Conservation (phyloP, 2,797 vertebrate genomes). For the Falco berigora region DNA sequence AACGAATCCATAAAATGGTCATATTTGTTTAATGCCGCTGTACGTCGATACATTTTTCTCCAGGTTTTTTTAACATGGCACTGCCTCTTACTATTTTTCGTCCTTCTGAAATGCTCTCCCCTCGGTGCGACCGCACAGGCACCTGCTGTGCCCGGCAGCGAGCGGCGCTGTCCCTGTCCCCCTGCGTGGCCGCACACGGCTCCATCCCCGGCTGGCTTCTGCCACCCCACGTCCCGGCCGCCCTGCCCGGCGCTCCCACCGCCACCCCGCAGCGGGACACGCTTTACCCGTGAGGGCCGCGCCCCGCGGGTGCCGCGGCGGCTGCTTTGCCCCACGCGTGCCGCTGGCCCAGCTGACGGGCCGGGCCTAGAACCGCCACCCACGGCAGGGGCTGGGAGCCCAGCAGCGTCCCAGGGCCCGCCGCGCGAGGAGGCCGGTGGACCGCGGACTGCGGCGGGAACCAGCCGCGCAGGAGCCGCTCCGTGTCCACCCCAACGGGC, state of each 20-base stretch:
- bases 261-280: neutral
- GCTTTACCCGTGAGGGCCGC: no score
- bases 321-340: fast-evolving
- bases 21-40: neutral
- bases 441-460: fast-evolving
- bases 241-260: neutral
- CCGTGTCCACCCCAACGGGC: no score
- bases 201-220: neutral
- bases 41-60: neutral
- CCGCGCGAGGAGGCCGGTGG: fast-evolving
- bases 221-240: neutral
- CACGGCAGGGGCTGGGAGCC: fast-evolving
- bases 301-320: no score
- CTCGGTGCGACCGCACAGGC: neutral
- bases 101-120: fast-evolving
- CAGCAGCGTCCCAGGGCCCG: neutral
- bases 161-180: neutral
- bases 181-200: fast-evolving
- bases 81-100: neutral
- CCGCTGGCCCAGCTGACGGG: neutral
- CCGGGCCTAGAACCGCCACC: fast-evolving
- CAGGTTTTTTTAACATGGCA: neutral
- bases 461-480: no score
- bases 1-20: fast-evolving
- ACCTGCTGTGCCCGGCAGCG: fast-evolving